These are phyloP conservation scores for Limnodromus scolopaceus DNA, from an alignment of 2,797 vertebrate genomes.

Conservation along the genomic window DNA sequence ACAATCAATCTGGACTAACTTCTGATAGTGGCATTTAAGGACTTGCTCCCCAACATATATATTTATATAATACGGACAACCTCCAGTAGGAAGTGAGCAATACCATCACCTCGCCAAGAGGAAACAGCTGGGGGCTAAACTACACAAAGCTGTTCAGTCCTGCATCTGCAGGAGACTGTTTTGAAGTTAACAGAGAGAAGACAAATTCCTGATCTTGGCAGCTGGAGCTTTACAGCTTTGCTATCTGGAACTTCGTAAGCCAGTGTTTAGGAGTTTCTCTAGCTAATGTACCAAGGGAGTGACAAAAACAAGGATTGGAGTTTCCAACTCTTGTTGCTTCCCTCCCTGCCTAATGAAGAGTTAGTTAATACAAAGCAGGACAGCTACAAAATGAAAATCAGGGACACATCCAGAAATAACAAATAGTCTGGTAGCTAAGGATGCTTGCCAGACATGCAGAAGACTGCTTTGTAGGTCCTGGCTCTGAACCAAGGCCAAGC, in stretches of 20 bases:
- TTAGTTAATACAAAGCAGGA: conserved; percentile 64
- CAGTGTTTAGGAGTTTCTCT: conserved; percentile 24
- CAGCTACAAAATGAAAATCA: conserved; percentile 52
- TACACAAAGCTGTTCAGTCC: conserved; percentile 36
- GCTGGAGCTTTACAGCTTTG: conserved; percentile 2
- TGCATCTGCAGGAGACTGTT: conserved; percentile 29
- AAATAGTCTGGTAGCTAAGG: conserved; percentile 65
- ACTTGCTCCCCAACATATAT: neutral
- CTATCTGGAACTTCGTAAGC: neutral
- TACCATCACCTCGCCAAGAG: conserved; percentile 3
- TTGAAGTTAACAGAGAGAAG: conserved; percentile 46
- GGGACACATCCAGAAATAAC: conserved; percentile 60
- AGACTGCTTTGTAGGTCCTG: conserved; percentile 62
- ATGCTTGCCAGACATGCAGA: conserved; percentile 46
- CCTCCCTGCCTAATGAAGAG: conserved; percentile 2
- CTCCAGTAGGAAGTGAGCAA: conserved; percentile 40
- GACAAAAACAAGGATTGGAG: neutral
- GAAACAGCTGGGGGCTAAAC: conserved; percentile 58
- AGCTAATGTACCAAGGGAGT: conserved; percentile 32
- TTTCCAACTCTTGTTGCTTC: neutral
- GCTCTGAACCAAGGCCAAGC: conserved; percentile 55
- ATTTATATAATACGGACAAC: neutral
- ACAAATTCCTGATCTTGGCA: conserved; percentile 46
- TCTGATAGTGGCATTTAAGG: conserved; percentile 13
- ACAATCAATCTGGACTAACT: neutral